Percentiles rank a stretch among this genome's conserved stretches.
Evolutionary conservation across 2,797 vertebrate genomes (phyloP).

Genomic region (Nyctibius grandis): DNA sequence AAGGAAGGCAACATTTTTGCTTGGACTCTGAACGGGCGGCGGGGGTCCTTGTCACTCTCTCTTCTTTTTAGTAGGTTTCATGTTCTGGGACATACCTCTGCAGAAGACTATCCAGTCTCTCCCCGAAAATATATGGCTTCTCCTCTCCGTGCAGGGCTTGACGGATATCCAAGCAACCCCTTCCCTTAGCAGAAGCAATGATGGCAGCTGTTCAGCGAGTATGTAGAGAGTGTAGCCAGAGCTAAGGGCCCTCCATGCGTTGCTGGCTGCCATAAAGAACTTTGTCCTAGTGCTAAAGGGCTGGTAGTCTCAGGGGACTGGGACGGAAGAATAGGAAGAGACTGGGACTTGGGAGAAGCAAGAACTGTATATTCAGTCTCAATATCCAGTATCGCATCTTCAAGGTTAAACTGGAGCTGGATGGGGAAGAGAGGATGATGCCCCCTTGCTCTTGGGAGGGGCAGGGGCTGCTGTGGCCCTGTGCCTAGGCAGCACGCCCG

Average conservation of each 20-base stretch:
- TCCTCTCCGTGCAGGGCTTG: background rate
- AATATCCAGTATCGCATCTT: background rate
- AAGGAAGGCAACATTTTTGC: background rate
- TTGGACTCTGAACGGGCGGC: background rate
- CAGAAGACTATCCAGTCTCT: background rate
- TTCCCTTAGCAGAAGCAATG: background rate
- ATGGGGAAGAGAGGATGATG: background rate
- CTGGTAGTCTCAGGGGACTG: background rate
- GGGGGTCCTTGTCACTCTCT: background rate
- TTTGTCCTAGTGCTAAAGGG: background rate
- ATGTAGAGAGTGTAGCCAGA: background rate
- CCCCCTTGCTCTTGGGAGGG: background rate
- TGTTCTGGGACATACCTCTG: background rate
- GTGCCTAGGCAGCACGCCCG: background rate
- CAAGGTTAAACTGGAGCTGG: background rate
- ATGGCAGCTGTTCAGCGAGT: background rate
- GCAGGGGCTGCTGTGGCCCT: background rate
- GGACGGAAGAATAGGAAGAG: background rate
- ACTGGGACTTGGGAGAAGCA: background rate
- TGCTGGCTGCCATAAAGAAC: background rate
- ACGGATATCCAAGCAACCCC: background rate
- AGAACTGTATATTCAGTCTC: background rate
- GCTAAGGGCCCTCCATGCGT: accelerated
- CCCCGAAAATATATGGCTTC: background rate
- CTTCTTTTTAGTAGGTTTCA: background rate